Percentiles rank a stretch among this genome's conserved stretches.
Conservation (phyloP, 2,888 invertebrate species). For the Leptinotarsa haldemani region DNA sequence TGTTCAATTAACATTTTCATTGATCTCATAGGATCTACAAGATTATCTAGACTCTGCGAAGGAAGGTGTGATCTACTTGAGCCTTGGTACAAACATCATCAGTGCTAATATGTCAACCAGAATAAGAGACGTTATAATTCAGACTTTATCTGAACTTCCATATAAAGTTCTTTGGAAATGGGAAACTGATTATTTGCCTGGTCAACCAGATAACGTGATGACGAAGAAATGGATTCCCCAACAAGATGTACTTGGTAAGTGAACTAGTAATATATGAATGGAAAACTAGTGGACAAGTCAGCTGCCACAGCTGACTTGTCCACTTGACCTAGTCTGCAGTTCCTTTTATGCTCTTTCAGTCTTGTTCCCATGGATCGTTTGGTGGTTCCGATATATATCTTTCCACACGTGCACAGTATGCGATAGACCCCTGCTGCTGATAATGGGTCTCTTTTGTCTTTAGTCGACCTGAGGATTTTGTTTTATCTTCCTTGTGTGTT, state of each 20-base stretch:
- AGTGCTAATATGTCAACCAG: conserved; percentile 59
- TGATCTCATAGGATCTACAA: conserved; percentile 57
- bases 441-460: no score
- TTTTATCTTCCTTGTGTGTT: no score
- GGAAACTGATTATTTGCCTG: conserved; percentile 58
- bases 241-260: conserved; percentile 64
- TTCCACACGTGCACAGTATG: no score
- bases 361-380: no score
- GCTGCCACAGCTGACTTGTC: no score
- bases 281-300: no score
- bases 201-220: conserved; percentile 62
- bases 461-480: no score
- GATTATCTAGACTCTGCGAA: conserved; percentile 57
- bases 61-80: conserved; percentile 63
- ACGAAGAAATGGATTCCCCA: conserved; percentile 67
- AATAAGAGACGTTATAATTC: conserved; percentile 56
- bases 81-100: conserved; percentile 64
- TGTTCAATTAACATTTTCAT: neutral
- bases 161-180: conserved; percentile 66
- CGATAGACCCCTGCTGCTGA: no score
- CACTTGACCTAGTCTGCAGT: no score
- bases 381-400: no score
- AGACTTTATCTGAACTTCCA: conserved; percentile 61
- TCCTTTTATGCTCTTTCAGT: no score
- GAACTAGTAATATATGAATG: neutral